A percentile compares a stretch with the other conserved stretches of the same genome.
Evolutionary conservation across 2,888 invertebrate genomes (phyloP).

Genomic region (Melinaea marsaeus): DNA sequence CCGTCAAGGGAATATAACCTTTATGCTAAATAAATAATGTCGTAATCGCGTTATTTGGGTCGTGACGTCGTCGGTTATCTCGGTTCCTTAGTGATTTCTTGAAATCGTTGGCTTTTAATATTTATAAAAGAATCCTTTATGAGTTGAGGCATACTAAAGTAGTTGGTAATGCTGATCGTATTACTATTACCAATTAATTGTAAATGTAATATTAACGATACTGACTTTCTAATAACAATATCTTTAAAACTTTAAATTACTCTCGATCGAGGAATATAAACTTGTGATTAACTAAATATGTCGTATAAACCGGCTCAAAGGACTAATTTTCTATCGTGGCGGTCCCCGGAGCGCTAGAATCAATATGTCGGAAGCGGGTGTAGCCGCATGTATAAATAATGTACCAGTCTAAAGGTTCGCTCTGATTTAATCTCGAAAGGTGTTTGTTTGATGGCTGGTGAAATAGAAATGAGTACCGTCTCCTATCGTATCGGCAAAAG

Average conservation of each 20-base stretch:
- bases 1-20: neutral
- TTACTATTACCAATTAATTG: too few relatives aligned
- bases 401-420: neutral
- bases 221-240: too few relatives aligned
- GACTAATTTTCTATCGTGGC: slow-evolving; percentile 11
- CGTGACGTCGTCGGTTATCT: too few relatives aligned
- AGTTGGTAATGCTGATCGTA: too few relatives aligned
- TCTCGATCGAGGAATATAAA: too few relatives aligned
- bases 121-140: too few relatives aligned
- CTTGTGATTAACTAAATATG: neutral
- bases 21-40: neutral
- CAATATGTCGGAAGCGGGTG: slow-evolving; percentile 16
- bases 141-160: too few relatives aligned
- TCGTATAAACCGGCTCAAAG: slow-evolving; percentile 8
- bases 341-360: slow-evolving; percentile 10
- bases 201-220: too few relatives aligned
- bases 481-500: neutral
- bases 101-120: too few relatives aligned
- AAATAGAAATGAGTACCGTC: neutral
- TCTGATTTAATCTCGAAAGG: slow-evolving; percentile 3
- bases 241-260: too few relatives aligned
- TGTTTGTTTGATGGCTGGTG: slow-evolving; percentile 1
- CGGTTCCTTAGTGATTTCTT: too few relatives aligned
- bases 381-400: slow-evolving; percentile 18
- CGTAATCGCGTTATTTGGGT: too few relatives aligned